Base-by-base conservation (phyloP, 2,888 invertebrate species). In the Microctonus hyperodae region DNA sequence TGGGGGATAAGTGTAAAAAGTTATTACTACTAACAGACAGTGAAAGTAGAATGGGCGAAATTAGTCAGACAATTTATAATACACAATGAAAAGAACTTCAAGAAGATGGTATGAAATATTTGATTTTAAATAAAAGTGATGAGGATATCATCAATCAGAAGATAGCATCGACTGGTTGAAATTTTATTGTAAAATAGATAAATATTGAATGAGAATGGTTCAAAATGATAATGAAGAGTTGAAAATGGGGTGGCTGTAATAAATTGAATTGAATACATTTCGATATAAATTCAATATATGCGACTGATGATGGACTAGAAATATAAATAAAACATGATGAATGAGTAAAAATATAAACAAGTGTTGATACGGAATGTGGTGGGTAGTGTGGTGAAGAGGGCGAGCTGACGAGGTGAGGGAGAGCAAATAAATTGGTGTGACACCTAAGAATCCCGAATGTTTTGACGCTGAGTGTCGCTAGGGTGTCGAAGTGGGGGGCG, bases 401-500 rank as follows among this genome's bases (percentile, higher is more conserved):
- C 11, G 23, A 44, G 16, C 33, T 11, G 37, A 16, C 13, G 25
- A 57, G 10, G 20, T 33, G 57, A 22, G 7, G 11, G 22, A 35
- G 56, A 35, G 56, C 13, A 35, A 56, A 51, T 51, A 51, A 37
- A 20, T 60, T 28, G 60, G 13, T 16, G 61, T 51, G 22, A 23
- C 35, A 31, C 28, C 13, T 22, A 50, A 51, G 72, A 75, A 69
- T 65, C 72, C 75, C 72, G 72, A 70, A 78, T 80, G 79, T 80
- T 80, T 79, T 74, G 79, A 80, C 75, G 75, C 69, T 75, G 75
- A 79, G 81, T 78, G 80, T 77, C 74, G 85, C 81, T 83, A 85
- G 84, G 85, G 85, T 85, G 85, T 82, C 85, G 86, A 83, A 82
- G 85, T 85, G 84, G 84, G 81, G 84, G 83, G 83, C 81, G 79